Evolutionary conservation across 2,888 invertebrate species (phyloP), one percentile per base, ranked within the genome.

Genomic region (Herminia tarsipennalis): DNA sequence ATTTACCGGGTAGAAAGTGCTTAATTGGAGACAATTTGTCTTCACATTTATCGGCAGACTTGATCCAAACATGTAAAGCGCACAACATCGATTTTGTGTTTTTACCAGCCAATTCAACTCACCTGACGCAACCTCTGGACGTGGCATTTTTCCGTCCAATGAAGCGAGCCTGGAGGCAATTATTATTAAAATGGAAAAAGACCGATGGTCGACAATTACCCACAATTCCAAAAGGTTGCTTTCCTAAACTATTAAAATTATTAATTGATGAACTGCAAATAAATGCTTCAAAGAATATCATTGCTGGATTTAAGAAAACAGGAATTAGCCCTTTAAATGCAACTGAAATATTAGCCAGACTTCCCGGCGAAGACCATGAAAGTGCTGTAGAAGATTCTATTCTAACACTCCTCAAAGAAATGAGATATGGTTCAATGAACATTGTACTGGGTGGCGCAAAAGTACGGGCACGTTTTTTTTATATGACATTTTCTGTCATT

Each of bases 1-100:
- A 56, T 16, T 41, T 40, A 28, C 29, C 20, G 8, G 76, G 70
- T 4, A 45, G 5, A 5, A 76, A 74, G 40, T 59, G 64, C n/a
- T 9, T 77, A 5, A 60, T 82, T 42, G 76, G 79, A 4, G 72
- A 82, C 47, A 80, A 79, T 47, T 44, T 81, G 27, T 53, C 66
- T 12, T 60, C 58, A 28, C 76, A 81, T 40, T 28, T 45, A 30
- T 51, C 41, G 21, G 33, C 18, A 29, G 24, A 68, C 22, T 12
- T 45, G 24, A 42, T 43, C 12, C 13, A 37, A 28, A 22, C 5
- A 18, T 86, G 83, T 48, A 43, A 74, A 43, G 58, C 66, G 20
- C 56, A 77, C 25, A 51, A 79, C 46, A 78, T 82, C 20, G 36
- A 39, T 17, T 83, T 82, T 57, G 51, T 78, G 3, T 74, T 66